phyloP scores from a whole-genome alignment of 1,140 invertebrate species.

The Streblospio benedicti region DNA sequence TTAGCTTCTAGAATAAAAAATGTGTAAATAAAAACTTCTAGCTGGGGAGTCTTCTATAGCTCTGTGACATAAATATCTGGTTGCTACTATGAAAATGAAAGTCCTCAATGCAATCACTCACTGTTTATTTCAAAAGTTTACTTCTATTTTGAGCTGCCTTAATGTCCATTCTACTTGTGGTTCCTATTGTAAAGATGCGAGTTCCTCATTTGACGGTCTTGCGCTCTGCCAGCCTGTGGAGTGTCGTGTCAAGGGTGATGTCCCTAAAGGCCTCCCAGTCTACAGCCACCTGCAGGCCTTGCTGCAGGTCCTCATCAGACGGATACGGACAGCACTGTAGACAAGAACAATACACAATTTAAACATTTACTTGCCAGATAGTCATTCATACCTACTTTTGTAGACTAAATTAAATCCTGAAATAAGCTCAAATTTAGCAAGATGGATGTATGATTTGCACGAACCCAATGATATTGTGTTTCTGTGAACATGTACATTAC shows the following conservation, averaged over 20 bases:
- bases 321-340: constrained; percentile 33
- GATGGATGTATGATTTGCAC: not conserved
- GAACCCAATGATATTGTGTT: not conserved
- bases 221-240: too few relatives aligned
- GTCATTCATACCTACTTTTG: not conserved
- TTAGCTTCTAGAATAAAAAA: too few relatives aligned
- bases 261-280: constrained; percentile 23
- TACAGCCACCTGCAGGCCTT: constrained; percentile 22
- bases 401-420: not conserved
- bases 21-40: too few relatives aligned
- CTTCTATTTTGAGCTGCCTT: too few relatives aligned
- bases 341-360: not conserved
- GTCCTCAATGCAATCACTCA: too few relatives aligned
- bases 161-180: too few relatives aligned
- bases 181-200: too few relatives aligned
- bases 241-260: not conserved
- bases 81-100: too few relatives aligned
- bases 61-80: too few relatives aligned
- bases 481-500: not conserved
- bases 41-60: too few relatives aligned
- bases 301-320: constrained; percentile 26
- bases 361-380: not conserved
- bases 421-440: not conserved
- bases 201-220: too few relatives aligned
- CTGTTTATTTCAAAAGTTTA: too few relatives aligned